Evolutionary conservation across 2,888 invertebrate genomes (phyloP), one percentile per base, ranked within the genome.

Genomic region (Philhelius pedissequus): DNA sequence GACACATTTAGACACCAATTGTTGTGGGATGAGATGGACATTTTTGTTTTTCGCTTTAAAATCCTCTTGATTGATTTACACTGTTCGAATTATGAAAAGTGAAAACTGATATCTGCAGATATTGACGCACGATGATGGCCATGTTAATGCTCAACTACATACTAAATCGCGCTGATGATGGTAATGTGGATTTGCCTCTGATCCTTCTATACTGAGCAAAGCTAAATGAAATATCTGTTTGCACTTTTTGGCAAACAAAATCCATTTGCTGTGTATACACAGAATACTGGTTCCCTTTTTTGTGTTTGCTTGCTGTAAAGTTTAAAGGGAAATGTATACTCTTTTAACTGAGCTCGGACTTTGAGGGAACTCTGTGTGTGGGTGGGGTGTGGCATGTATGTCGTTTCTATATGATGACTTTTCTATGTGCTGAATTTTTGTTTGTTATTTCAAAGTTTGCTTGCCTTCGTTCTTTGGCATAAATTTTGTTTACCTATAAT

Each of bases 371-470:
- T n/a, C n/a, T n/a, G n/a, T n/a, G n/a, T n/a, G n/a, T n/a, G n/a
- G 60, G 3, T 13, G 20, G 13, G 13, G 20, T 45, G 2, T 5
- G 1, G 5, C 9, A 1, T 8, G 43, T 40, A 1, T 27, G 13
- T 40, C 18, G 13, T 54, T 5, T 13, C 1, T 27, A 18, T 15
- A 25, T 43, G 30, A 66, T 48, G 30, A 30, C 38, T 40, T 40
- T 60, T 60, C 25, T 38, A 40, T 38, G 38, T 58, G 38, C 56
- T 30, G 27, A 50, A 35, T 60, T 40, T 43, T 27, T 79, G 83
- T 83, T 83, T 83, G 74, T 83, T 79, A 74, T 83, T 83, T 58
- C 74, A 79, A 83, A 83, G 79, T 83, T 78, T 75, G 32, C 70
- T 70, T 5, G 20, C 8, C 58, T 18, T 35, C 56, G 18, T 75